Percentiles rank a stretch among this genome's conserved stretches.
phyloP scores from a whole-genome alignment of 2,113 vertebrate species.

The Struthidea cinerea region DNA sequence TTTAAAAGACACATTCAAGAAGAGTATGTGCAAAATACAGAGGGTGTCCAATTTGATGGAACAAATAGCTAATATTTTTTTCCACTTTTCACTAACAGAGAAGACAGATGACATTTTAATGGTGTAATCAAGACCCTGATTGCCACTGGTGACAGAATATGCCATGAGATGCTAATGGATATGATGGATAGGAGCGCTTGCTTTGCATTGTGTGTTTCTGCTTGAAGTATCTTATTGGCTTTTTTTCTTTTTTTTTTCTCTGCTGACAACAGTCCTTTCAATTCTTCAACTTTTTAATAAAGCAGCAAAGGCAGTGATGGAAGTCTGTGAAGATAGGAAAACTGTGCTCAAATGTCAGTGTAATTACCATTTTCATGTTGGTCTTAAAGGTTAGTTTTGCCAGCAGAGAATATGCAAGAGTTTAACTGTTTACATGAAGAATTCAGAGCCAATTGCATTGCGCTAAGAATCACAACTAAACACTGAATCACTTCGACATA shows the following conservation, averaged over 20 bases:
- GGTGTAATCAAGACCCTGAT: neutral
- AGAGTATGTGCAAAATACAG: neutral
- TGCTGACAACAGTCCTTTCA: neutral
- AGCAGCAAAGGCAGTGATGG: neutral
- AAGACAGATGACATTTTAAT: neutral
- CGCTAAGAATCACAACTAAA: neutral
- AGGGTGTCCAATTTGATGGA: neutral
- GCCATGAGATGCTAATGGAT: neutral
- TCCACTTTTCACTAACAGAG: neutral
- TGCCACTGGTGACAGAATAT: neutral
- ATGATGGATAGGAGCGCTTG: neutral
- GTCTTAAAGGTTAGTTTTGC: neutral
- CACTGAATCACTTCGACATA: accelerated
- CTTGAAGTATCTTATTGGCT: neutral
- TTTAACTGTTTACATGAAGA: neutral
- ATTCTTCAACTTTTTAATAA: neutral
- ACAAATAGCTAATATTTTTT: neutral
- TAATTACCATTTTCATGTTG: neutral
- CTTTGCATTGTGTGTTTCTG: neutral
- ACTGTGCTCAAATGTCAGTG: neutral
- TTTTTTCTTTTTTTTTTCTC: neutral
- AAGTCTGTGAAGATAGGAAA: neutral
- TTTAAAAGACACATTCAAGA: neutral
- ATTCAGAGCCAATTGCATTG: neutral
- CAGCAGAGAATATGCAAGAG: neutral